Evolutionary conservation across 2,113 vertebrate species (phyloP).

Genomic region (Athene noctua): DNA sequence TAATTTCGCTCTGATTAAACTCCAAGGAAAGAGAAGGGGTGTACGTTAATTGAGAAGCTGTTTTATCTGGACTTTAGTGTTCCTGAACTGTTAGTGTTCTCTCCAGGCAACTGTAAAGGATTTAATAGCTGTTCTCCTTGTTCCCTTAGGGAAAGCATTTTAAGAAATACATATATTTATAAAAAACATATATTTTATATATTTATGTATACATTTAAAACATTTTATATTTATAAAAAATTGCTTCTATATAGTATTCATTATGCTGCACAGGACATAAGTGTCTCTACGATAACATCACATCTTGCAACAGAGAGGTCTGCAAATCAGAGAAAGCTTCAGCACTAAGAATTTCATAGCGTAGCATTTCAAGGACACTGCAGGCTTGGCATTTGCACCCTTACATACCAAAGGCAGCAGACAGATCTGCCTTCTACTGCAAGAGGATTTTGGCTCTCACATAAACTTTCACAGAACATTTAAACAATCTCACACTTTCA

Average conservation of each 20-base stretch:
- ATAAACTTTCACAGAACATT: neutral
- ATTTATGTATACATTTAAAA: no score
- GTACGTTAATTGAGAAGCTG: neutral
- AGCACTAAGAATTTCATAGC: neutral
- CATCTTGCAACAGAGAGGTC: neutral
- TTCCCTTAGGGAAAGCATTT: neutral
- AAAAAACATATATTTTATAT: neutral
- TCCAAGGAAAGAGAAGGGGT: neutral
- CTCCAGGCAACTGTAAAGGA: neutral
- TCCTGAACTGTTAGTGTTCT: neutral
- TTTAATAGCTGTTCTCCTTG: neutral
- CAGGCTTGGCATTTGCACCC: neutral
- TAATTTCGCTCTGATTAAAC: neutral
- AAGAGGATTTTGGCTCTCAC: neutral
- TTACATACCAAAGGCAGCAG: neutral
- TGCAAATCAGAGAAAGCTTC: neutral
- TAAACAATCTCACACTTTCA: neutral
- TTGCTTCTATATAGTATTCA: neutral
- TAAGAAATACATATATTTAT: neutral
- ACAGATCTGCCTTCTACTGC: neutral
- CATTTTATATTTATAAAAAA: neutral
- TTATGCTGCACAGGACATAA: neutral
- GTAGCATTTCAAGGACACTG: neutral
- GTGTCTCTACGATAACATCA: neutral
- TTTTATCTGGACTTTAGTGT: neutral